Evolutionary conservation across 2,888 invertebrate species (phyloP).

Genomic region (Pardosa pseudoannulata): DNA sequence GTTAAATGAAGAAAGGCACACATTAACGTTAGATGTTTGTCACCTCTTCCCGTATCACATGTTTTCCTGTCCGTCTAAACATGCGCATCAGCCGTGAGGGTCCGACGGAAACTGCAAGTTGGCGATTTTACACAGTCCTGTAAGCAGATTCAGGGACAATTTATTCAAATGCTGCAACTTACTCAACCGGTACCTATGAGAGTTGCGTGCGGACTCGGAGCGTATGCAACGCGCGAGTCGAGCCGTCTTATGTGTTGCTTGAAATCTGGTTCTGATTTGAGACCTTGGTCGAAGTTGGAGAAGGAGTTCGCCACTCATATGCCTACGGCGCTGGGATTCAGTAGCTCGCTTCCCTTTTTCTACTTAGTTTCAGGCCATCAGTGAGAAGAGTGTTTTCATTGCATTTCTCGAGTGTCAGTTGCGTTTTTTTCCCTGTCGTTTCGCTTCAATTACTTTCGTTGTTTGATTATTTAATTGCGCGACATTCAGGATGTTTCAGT

Average conservation of each 20-base stretch:
- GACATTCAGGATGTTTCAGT: too few species aligned
- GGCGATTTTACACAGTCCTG: slow-evolving; percentile 10
- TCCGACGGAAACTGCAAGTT: background rate
- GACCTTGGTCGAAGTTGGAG: background rate
- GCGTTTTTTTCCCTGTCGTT: background rate
- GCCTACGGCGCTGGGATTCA: slow-evolving; percentile 6
- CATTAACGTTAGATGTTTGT: too few species aligned
- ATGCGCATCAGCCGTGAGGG: background rate
- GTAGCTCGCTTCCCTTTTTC: background rate
- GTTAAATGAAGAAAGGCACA: too few species aligned
- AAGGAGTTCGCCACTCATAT: background rate
- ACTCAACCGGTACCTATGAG: slow-evolving; percentile 9
- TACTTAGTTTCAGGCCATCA: background rate
- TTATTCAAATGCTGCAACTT: background rate
- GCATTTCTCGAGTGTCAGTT: background rate
- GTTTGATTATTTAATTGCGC: background rate
- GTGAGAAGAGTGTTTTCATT: background rate
- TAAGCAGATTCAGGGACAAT: slow-evolving; percentile 10
- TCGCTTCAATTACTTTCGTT: slow-evolving; percentile 6
- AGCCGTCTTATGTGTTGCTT: background rate
- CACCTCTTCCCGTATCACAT: too few species aligned
- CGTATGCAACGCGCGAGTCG: background rate
- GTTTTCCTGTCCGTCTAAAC: background rate
- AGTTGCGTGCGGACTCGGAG: background rate
- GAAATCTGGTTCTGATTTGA: slow-evolving; percentile 6